These are phyloP conservation scores for Molorchus minor DNA, from an alignment of 2,888 invertebrate species.

Conservation along the genomic window DNA sequence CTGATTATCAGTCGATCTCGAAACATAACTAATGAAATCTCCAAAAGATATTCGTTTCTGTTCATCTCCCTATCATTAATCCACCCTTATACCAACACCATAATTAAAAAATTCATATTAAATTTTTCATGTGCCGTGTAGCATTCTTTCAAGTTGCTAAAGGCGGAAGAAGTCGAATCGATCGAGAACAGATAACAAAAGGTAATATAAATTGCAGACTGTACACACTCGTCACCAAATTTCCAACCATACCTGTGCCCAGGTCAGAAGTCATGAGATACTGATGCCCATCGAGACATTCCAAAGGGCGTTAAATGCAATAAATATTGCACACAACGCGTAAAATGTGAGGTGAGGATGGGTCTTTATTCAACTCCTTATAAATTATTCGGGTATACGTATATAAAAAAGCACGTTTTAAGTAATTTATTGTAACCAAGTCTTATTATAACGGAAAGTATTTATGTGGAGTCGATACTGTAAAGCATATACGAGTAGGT, in stretches of 20 bases:
- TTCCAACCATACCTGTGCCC: conserved; percentile 28
- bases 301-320: conserved; percentile 30
- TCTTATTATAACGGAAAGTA: too few species aligned
- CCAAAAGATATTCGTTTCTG: conserved; percentile 36
- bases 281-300: conserved; percentile 40
- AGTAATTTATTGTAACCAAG: too few species aligned
- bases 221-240: conserved; percentile 37
- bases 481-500: too few species aligned
- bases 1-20: neutral
- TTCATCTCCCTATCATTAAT: conserved; percentile 35
- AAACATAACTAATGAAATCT: conserved; percentile 12
- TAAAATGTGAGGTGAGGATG: conserved; percentile 15
- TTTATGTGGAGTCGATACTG: too few species aligned
- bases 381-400: neutral
- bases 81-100: conserved; percentile 44
- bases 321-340: conserved; percentile 20
- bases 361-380: conserved; percentile 3
- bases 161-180: conserved; percentile 18
- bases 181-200: conserved; percentile 30
- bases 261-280: conserved; percentile 43
- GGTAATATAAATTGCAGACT: conserved; percentile 1
- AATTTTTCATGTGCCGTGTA: conserved; percentile 29
- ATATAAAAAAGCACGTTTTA: too few species aligned
- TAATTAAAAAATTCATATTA: conserved; percentile 42
- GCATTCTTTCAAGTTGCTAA: conserved; percentile 8